phyloP scores from a whole-genome alignment of 2,888 invertebrate genomes.

The Eugnorisma glareosa region DNA sequence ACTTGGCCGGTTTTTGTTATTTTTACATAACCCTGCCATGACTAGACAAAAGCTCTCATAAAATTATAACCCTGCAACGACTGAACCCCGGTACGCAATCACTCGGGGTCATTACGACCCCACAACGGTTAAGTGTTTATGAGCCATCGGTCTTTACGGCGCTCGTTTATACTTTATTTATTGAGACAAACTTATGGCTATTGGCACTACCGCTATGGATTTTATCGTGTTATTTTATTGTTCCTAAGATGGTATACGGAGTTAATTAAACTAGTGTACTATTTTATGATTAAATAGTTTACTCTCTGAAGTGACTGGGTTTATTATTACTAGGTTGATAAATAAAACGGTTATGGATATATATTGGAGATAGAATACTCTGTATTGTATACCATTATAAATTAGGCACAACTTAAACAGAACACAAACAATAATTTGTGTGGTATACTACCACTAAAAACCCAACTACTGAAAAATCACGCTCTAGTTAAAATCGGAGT shows the following conservation, averaged over 20 bases:
- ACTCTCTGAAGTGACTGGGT: not conserved
- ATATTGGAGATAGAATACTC: not conserved
- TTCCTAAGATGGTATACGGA: not conserved
- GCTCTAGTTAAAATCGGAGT: too few relatives aligned
- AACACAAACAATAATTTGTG: too few relatives aligned
- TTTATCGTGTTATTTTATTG: constrained; percentile 40
- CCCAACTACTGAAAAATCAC: too few relatives aligned
- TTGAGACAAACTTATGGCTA: constrained; percentile 39
- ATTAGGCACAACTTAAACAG: not conserved
- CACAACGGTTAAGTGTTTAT: constrained; percentile 51
- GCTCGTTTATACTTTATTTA: constrained; percentile 58
- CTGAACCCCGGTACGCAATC: constrained; percentile 10
- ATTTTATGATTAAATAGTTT: constrained; percentile 17
- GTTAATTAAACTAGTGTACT: constrained; percentile 13
- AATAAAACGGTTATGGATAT: not conserved
- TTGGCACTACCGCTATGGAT: constrained; percentile 15
- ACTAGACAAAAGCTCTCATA: constrained; percentile 19
- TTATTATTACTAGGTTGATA: too few relatives aligned
- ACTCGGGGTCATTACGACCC: constrained; percentile 30
- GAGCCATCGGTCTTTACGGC: constrained; percentile 32
- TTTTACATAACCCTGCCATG: constrained; percentile 15
- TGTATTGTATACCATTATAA: not conserved
- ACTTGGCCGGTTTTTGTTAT: too few relatives aligned
- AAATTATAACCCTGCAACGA: constrained; percentile 16
- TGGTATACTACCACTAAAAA: too few relatives aligned